Percentiles rank a stretch among this genome's conserved stretches.
phyloP scores from a whole-genome alignment of 2,888 invertebrate genomes.

The Argyresthia goedartella region DNA sequence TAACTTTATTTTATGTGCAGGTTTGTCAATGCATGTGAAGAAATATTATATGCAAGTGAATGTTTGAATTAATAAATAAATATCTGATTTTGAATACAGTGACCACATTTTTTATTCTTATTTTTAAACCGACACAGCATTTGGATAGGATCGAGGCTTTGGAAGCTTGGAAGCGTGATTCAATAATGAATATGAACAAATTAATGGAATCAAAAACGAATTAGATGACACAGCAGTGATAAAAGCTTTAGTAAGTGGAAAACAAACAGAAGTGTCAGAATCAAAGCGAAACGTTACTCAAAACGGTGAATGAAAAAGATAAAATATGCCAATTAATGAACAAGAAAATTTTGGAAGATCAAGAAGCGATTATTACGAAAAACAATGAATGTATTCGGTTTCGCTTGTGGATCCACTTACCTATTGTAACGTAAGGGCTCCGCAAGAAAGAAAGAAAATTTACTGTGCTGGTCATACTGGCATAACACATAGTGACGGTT shows the following conservation, averaged over 20 bases:
- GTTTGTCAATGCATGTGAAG: neutral
- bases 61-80: neutral
- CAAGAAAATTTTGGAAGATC: slow-evolving; percentile 17
- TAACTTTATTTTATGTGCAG: neutral
- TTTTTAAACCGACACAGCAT: too few species aligned
- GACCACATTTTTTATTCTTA: too few species aligned
- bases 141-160: slow-evolving; percentile 10
- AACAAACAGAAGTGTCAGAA: slow-evolving; percentile 45
- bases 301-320: slow-evolving; percentile 40
- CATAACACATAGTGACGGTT: slow-evolving; percentile 32
- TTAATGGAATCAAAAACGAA: slow-evolving; percentile 17
- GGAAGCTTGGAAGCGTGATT: slow-evolving; percentile 33
- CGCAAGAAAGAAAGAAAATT: slow-evolving; percentile 70
- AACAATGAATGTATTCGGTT: slow-evolving; percentile 31
- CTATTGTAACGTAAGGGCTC: slow-evolving; percentile 69
- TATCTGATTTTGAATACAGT: too few species aligned
- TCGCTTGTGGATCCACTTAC: slow-evolving; percentile 63
- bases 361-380: slow-evolving; percentile 49
- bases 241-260: slow-evolving; percentile 37
- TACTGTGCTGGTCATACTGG: slow-evolving; percentile 61
- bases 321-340: slow-evolving; percentile 30
- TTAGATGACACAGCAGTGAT: slow-evolving; percentile 25
- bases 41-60: neutral
- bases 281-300: slow-evolving; percentile 71
- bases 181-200: slow-evolving; percentile 6